Evolutionary conservation across 23 tunicate species (phyloP).

Genomic region (Halocynthia aurantium): DNA sequence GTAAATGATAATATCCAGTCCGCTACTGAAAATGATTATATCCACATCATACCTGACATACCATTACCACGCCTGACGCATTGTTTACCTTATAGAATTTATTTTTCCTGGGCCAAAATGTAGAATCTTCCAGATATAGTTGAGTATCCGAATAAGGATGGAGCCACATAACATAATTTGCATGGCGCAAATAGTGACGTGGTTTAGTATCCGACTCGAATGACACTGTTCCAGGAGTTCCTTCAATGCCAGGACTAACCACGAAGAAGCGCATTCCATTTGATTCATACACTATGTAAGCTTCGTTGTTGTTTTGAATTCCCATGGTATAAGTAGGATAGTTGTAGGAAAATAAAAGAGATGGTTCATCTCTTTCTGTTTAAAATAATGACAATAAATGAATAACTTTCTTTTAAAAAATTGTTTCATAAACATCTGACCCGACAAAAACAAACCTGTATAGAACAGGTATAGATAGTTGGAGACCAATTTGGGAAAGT

Average conservation of each 20-base stretch:
- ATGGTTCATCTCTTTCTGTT: conserved; percentile 3
- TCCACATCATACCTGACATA: too few species aligned
- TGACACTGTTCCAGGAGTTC: conserved; percentile 34
- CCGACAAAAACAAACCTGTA: too few species aligned
- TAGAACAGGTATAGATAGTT: too few species aligned
- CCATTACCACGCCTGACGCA: too few species aligned
- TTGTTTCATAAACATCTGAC: too few species aligned
- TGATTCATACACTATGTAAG: conserved; percentile 16
- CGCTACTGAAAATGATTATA: too few species aligned
- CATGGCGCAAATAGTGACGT: conserved; percentile 30
- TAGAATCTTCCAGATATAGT: conserved; percentile 43
- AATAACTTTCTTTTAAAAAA: too few species aligned
- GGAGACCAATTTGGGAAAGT: too few species aligned
- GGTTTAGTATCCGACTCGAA: conserved; percentile 60
- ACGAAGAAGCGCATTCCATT: conserved; percentile 29
- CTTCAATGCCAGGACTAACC: conserved; percentile 44
- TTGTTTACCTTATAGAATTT: neutral
- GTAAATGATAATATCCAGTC: too few species aligned
- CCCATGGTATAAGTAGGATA: conserved; percentile 42
- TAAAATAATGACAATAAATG: too few species aligned
- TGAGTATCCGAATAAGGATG: conserved; percentile 18
- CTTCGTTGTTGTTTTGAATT: conserved; percentile 28
- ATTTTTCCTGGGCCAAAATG: conserved; percentile 30
- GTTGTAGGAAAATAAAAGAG: conserved; percentile 46
- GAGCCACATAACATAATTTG: conserved; percentile 26